These are phyloP conservation scores for Drosophila subpulchrella DNA, from an alignment of 1,140 invertebrate genomes.

Conservation along the genomic window DNA sequence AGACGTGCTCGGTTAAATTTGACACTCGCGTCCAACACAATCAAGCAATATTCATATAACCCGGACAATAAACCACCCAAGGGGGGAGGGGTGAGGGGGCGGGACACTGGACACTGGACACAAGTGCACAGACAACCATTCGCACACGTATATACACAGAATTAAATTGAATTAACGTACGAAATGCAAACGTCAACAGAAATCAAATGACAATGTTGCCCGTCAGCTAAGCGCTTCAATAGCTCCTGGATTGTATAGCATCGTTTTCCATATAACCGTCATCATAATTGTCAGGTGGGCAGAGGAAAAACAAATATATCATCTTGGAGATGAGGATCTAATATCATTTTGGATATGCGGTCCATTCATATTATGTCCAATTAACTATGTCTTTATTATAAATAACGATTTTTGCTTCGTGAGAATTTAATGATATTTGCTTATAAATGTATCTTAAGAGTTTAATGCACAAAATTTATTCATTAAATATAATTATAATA, in stretches of 20 bases:
- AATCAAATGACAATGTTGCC: conserved; percentile 73
- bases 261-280: conserved; percentile 6
- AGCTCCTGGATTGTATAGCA: conserved; percentile 16
- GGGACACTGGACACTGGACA: conserved; percentile 21
- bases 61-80: conserved; percentile 14
- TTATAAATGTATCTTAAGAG: too few relatives aligned
- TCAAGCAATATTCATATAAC: conserved; percentile 38
- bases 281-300: conserved; percentile 38
- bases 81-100: background rate
- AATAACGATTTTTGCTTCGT: too few relatives aligned
- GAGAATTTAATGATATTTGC: too few relatives aligned
- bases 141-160: conserved; percentile 32
- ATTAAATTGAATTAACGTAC: conserved; percentile 79
- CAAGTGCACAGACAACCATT: conserved; percentile 8
- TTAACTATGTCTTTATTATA: too few relatives aligned
- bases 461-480: too few relatives aligned
- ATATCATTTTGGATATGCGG: conserved; percentile 5
- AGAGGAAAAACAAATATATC: conserved; percentile 4
- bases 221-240: conserved; percentile 8
- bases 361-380: too few relatives aligned
- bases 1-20: conserved; percentile 74
- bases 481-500: too few relatives aligned
- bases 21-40: conserved; percentile 61
- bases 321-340: background rate
- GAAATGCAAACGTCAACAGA: conserved; percentile 75